Base-by-base conservation (phyloP, 2,113 vertebrate genomes). In the Cavia porcellus region DNA sequence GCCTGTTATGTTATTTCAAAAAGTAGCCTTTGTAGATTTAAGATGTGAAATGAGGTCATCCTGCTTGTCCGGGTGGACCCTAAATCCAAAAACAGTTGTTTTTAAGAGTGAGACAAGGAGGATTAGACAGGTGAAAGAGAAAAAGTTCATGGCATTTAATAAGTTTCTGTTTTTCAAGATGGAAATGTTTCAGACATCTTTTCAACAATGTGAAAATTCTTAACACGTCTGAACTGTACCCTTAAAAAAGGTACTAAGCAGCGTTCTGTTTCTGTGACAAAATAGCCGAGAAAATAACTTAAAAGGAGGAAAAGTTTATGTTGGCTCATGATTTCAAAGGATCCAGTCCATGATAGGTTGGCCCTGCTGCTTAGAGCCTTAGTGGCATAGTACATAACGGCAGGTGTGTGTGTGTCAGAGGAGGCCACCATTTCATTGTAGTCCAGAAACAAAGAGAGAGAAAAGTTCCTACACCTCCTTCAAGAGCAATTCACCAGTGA, bases 111-210 rank as follows among this genome's bases (percentile, higher is more conserved):
- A 95, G 57, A 30, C 61, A 55, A 81, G 72, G 70, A 45, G 12
- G 52, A 30, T 15, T 80, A 59, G 61, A 64, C 3, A n/a, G 70
- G 45, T 4, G 45, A 20, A 81, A 55, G 38, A 45, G 19, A 35
- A 86, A 35, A 80, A 50, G 13, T 28, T 30, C 32, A 7, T 1
- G 17, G 47, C 74, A 45, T 62, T 75, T 38, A 89, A 32, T 70
- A n/a, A 9, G 32, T 89, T 83, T 94, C 61, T 35, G 19, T 66
- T 92, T 77, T 55, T 12, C 66, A 89, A 80, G 81, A 94, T 83
- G 30, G 28, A 82, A 42, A 68, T 25, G 8, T 62, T 45, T 5
- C 57, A 25, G 68, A 84, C 68, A 83, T 68, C 7, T 50, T 32
- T 7, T 38, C 28, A 93, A 3, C 45, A 66, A 59, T 68, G 55